Evolutionary conservation across 1,140 invertebrate species (phyloP).

Genomic region (Drosophila ambigua): DNA sequence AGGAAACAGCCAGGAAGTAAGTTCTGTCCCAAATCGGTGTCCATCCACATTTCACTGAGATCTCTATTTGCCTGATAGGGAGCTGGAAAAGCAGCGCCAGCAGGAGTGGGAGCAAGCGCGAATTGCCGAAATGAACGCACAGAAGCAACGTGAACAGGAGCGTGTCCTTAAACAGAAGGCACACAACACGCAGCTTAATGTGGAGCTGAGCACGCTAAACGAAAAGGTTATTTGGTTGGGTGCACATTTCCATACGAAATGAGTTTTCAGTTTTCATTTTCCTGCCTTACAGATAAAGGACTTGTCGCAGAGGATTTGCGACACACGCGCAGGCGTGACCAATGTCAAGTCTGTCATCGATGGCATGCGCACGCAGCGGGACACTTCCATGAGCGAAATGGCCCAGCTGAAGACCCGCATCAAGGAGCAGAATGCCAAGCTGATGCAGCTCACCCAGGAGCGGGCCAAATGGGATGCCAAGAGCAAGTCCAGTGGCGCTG

Average conservation of each 20-base stretch:
- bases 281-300: slow-evolving; percentile 87
- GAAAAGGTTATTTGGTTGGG: slow-evolving; percentile 86
- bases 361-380: slow-evolving; percentile 95
- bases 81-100: slow-evolving; percentile 97
- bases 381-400: slow-evolving; percentile 95
- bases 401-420: slow-evolving; percentile 92
- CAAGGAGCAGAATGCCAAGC: slow-evolving; percentile 92
- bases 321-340: slow-evolving; percentile 94
- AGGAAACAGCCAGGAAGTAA: slow-evolving; percentile 90
- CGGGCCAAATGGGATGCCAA: slow-evolving; percentile 92
- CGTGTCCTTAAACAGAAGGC: slow-evolving; percentile 95
- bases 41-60: not conserved
- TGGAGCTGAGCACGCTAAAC: slow-evolving; percentile 85
- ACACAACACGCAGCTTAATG: slow-evolving; percentile 92
- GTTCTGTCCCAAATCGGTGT: not conserved
- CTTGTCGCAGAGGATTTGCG: slow-evolving; percentile 93
- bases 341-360: slow-evolving; percentile 98
- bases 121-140: slow-evolving; percentile 92
- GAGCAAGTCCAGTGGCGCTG: slow-evolving; percentile 78
- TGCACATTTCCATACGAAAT: not conserved
- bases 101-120: slow-evolving; percentile 98
- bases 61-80: slow-evolving; percentile 85
- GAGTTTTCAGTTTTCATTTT: slow-evolving; percentile 6
- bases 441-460: slow-evolving; percentile 92
- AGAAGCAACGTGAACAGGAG: slow-evolving; percentile 94